Percentiles rank a stretch among this genome's conserved stretches.
phyloP scores from a whole-genome alignment of 2,113 vertebrate species.

The Actinemys pallida region DNA sequence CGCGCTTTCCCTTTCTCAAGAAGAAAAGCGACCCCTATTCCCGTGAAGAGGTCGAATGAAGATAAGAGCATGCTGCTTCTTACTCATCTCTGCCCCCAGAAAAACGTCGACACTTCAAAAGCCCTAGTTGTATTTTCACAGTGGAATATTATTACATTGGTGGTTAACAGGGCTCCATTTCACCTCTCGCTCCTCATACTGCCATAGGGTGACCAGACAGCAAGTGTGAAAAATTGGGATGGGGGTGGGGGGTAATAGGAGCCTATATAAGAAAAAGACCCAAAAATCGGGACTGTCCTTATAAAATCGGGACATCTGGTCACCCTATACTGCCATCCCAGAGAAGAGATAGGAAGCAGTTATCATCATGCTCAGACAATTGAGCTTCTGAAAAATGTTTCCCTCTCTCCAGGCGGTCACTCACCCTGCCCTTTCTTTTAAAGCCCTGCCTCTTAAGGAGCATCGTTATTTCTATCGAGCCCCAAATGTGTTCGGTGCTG shows the following conservation, averaged over 20 bases:
- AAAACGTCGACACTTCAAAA: not conserved
- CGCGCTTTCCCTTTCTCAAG: not conserved
- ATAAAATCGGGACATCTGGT: no score
- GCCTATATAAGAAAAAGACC: no score
- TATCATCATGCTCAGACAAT: not conserved
- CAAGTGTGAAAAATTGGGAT: no score
- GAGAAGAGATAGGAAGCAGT: not conserved
- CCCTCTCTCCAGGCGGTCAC: not conserved
- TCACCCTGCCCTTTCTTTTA: not conserved
- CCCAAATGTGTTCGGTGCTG: fast-evolving
- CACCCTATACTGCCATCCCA: not conserved
- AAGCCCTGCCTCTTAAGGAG: not conserved
- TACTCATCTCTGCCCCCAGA: not conserved
- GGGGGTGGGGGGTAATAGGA: no score
- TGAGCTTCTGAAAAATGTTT: not conserved
- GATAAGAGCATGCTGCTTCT: not conserved
- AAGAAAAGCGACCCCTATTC: not conserved
- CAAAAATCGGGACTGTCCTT: no score
- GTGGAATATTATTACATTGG: not conserved
- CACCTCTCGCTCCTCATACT: not conserved
- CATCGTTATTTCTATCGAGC: not conserved
- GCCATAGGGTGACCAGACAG: not conserved
- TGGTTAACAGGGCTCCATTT: not conserved
- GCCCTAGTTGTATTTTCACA: not conserved
- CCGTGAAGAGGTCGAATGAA: not conserved